Evolutionary conservation across 2,888 invertebrate species (phyloP), one percentile per base, ranked within the genome.

Genomic region (Athalia cordata): DNA sequence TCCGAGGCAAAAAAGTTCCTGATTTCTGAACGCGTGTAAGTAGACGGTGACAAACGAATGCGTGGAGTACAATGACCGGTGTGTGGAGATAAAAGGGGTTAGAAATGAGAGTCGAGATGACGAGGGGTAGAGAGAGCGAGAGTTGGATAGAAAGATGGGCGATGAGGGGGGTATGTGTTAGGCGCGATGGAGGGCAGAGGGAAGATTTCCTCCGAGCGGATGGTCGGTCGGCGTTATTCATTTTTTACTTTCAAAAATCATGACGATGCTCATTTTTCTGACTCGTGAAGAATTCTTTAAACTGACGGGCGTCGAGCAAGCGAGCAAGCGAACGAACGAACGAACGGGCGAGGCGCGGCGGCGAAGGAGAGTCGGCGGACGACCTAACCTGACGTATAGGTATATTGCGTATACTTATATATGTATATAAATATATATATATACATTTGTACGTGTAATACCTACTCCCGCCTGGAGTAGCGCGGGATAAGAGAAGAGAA

Each of bases 171-270:
- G 65, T 70, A 74, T 70, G 68, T 49, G 77, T 68, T 15, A n/a
- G 55, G n/a, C 11, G 79, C 68, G 77, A 61, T 78, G 79, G 79
- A 74, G 81, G 74, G 79, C 57, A 77, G 78, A 79, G 62, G 29
- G 78, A 67, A 77, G 78, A 75, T 78, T 80, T 72, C 77, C 62
- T 75, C 79, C 65, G 72, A 62, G 78, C 77, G 47, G 64, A 29
- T 59, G 78, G 75, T 66, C 66, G 62, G 67, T 15, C 70, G 80
- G 77, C 83, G 83, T 84, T 89, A 87, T 88, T 89, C 88, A 89
- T 89, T 90, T 89, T 90, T 90, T 89, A 90, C 90, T 89, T 89
- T 90, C 90, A 89, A 90, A 90, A 89, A 89, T 89, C 90, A 90
- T 90, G 89, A 90, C 89, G 89, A 88, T 89, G 90, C 89, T 90